phyloP scores from a whole-genome alignment of 2,888 invertebrate genomes.

The Lasioglossum zephyrum region DNA sequence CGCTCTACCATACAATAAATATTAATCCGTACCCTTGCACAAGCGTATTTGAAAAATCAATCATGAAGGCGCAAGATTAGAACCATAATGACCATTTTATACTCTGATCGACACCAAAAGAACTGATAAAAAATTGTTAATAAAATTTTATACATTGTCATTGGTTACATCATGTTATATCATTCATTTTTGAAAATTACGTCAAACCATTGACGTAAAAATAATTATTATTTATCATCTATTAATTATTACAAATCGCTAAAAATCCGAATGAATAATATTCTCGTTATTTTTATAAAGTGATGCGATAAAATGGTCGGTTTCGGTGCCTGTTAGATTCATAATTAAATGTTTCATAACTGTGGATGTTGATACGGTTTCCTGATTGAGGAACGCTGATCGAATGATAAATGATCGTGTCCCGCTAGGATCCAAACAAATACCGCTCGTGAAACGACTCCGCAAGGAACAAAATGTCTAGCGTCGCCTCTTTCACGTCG shows the following conservation, averaged over 20 bases:
- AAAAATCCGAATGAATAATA: no score
- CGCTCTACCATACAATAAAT: neutral
- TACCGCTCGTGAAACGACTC: conserved; percentile 15
- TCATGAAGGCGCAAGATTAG: neutral
- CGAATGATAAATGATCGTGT: conserved; percentile 9
- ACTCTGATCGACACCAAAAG: neutral
- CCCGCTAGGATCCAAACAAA: conserved; percentile 11
- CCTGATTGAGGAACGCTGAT: conserved; percentile 37
- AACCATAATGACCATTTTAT: neutral
- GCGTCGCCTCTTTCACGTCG: conserved; percentile 7
- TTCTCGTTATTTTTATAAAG: no score
- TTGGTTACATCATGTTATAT: no score
- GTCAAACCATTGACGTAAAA: no score
- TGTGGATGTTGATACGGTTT: conserved; percentile 29
- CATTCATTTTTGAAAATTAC: no score
- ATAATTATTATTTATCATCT: no score
- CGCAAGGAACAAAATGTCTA: conserved; percentile 3
- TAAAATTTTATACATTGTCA: neutral
- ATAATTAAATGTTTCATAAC: neutral
- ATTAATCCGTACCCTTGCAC: neutral
- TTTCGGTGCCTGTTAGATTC: neutral
- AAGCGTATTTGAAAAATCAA: neutral
- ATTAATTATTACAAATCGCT: no score
- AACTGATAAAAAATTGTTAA: neutral
- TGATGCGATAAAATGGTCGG: neutral